Conservation (phyloP, 2,888 invertebrate species). For the Acanthosepion lycidas region DNA sequence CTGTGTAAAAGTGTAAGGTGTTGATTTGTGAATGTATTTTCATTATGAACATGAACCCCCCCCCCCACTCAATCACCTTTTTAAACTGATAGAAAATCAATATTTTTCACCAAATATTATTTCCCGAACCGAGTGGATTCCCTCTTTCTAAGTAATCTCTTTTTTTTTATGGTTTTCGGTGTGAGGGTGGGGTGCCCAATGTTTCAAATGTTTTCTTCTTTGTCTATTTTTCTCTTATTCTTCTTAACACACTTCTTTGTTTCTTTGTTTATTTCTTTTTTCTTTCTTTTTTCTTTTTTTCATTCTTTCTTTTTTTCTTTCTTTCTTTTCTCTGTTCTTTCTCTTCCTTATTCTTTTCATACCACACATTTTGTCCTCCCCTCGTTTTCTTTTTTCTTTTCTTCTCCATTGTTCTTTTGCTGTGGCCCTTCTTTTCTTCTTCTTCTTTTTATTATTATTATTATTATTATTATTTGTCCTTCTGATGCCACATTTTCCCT, state of each 20-base stretch:
- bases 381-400: not conserved
- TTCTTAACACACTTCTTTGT: not conserved
- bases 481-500: too few species aligned
- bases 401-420: not conserved
- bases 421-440: not conserved
- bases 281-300: not conserved
- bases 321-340: not conserved
- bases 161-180: too few species aligned
- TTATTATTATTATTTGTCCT: not conserved
- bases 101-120: too few species aligned
- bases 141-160: too few species aligned
- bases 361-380: fast-evolving
- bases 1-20: too few species aligned
- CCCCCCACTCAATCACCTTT: too few species aligned
- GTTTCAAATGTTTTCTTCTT: too few species aligned
- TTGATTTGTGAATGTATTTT: too few species aligned
- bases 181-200: too few species aligned
- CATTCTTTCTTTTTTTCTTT: not conserved
- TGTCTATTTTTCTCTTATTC: not conserved
- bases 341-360: not conserved
- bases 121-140: too few species aligned
- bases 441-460: not conserved
- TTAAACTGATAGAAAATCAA: too few species aligned
- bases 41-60: too few species aligned
- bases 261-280: not conserved